Evolutionary conservation across 2,797 vertebrate genomes (phyloP), one percentile per base, ranked within the genome.

Genomic region (Synaphobranchus kaupii): DNA sequence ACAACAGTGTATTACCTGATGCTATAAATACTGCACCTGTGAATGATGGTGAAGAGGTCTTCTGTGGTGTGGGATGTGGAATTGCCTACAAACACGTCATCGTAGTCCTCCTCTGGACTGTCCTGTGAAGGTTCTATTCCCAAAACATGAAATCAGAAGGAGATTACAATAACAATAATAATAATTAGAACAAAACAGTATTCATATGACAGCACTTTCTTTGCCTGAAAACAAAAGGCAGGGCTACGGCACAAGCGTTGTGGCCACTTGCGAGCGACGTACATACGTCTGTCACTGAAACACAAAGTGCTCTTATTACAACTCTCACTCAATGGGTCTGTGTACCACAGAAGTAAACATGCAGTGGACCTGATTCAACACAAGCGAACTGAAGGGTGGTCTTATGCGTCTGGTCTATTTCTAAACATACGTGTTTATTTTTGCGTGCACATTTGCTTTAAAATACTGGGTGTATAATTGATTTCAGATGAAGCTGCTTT

Each of bases 41-140:
- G 98, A 93, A 99, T 99, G 83, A 98, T 98, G 1, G 98, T 98
- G 94, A 99, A 99, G 91, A 99, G 96, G 94, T 99, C 98, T 92
- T 99, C 98, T 0, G 98, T 99, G 88, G 98, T 99, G 90, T 98
- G 97, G 78, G 97, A 95, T 0, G 94, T 92, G 13, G 95, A 88
- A 54, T 94, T 94, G 89, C 90, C 90, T 22, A 96, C 90, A 90
- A 96, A 94, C 85, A 97, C 94, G 0, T 97, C 97, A 0, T 98
- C 98, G 7, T 96, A 95, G 0, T 97, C 97, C 87, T 99, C 98
- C 93, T 99, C 98, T 0, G 90, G 93, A 0, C 98, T 97, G 90
- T 83, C 82, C 50, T 56, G 50, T 54, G 48, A 56, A 34, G 20
- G 48, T 15, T 54, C 82, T n/a, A 54, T 34, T 83, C 50, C 82